Base-by-base conservation (phyloP, 1,140 invertebrate species). In the Scylla paramamosain region DNA sequence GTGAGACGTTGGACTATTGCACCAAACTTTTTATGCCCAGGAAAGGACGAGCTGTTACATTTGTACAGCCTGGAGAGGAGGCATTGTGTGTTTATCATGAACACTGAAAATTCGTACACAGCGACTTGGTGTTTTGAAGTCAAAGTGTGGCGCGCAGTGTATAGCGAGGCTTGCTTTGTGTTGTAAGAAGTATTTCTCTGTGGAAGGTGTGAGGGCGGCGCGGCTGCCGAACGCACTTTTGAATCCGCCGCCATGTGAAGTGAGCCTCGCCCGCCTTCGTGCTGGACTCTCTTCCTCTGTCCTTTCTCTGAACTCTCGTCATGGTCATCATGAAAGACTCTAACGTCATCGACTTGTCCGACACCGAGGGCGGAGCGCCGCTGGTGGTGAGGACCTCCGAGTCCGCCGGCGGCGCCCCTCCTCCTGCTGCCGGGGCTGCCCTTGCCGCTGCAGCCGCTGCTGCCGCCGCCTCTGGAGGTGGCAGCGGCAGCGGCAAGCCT, bases 251-350 rank as follows among this genome's bases (percentile, higher is more conserved):
- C 67, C 20, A 77, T 77, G 67, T 77, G 25, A 77, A 77, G 67
- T 77, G 67, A 77, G 25, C 67, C 67, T 28, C 39, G 45, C 86
- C 89, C 12, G 52, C 29, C 90, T 91, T 39, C 59, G 90, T 91
- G 52, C 52, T 39, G 90, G 6, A 20, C 59, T 91, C 48, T 28
- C 59, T 59, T 59, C 59, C 48, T 31, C 59, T 46, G 10, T 59
- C 31, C 59, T 31, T 10, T 31, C 90, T 91, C 59, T 28, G 8
- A 25, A 25, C 90, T 67, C 90, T 31, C 90, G n/a, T 39, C 77
- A 93, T 93, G 91, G 91, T 93, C 39, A 86, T 93, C 91, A 93
- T 93, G 91, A 93, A 93, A 77, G 91, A 93, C 67, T n/a, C 91
- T 28, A 93, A 93, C 45, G 82, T 48, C 67, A 93, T 93, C 52